Base-by-base conservation (phyloP, 2,113 vertebrate species). In the Ursus arctos region DNA sequence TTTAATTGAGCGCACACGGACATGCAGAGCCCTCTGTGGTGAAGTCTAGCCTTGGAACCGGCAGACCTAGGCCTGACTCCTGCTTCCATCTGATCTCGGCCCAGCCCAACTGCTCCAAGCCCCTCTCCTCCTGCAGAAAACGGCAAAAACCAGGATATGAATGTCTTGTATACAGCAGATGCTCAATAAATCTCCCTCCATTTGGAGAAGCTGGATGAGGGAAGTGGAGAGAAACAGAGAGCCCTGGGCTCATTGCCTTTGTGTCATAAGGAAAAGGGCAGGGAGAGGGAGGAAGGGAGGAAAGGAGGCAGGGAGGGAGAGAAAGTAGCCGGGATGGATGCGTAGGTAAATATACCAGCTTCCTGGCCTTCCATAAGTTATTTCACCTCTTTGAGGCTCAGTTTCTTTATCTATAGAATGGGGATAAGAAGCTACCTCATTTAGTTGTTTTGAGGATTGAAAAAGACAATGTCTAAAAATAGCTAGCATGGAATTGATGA, bases 51-150 rank as follows among this genome's bases (percentile, higher is more conserved):
- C 91, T n/a, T 63, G 57, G 22, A 51, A 71, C 12, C 43, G 3
- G 0, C 0, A 28, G 53, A 15, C 71, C 18, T 0, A 51, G 81
- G 28, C 13, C 33, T 22, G 36, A 40, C 31, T 53, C 49, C 36
- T 28, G 91, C 12, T 59, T 40, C 28, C 63, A 4, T 1, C 33
- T 26, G 91, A 43, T 53, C 74, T 43, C 13, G 9, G 80, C 26
- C 57, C 21, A 79, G 3, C n/a, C 89, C 53, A 10, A 6, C 43
- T 28, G n/a, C 5, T 9, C 49, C 55, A 40, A 40, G 51, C 33
- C 49, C 28, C 77, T 63, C 84, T 88, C 28, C 69, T 80, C 74
- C 3, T 36, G 3, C 1, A 2, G 77, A 67, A 87, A 90, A 49
- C 21, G 14, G 26, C 14, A 11, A n/a, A 87, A 82, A 61, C 59